Evolutionary conservation across 1,140 invertebrate genomes (phyloP), one percentile per base, ranked within the genome.

Genomic region (Papilio machaon): DNA sequence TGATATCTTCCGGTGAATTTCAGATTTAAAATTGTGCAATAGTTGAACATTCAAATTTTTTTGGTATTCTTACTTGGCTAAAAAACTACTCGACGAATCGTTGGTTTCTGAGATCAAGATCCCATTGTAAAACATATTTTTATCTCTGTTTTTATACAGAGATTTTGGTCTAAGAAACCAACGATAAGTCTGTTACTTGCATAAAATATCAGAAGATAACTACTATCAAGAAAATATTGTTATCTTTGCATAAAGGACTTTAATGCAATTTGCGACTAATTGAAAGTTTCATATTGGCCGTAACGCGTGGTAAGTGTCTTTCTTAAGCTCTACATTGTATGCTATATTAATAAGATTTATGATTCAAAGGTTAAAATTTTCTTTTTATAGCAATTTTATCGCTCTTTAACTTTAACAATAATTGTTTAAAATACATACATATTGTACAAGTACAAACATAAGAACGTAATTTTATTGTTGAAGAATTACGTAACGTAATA

Each of bases 1-100:
- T 35, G 30, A 6, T 70, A 70, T 70, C 23, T 70, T 70, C 64
- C 64, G 64, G 64, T 15, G 15, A 23, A 35, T 70, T 70, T 70
- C 0, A 67, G 9, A 35, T 67, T 67, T 35, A 35, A 35, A 70
- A 70, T 70, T 17, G 11, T 30, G 2, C 1, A 35, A 35, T 35
- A 70, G 35, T 30, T 35, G 5, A 23, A 70, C 5, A 11, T 11
- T 19, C 10, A 15, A 70, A 1, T 70, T 1, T 6, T 9, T 9
- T n/a, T 58, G n/a, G 8, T 58, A 58, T 9, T 9, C 54, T 58
- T 58, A 58, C 54, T 58, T n/a, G 54, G 11, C 4, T 13, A 49
- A 13, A 11, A 49, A 13, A 49, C 11, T 49, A 49, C 11, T 11
- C 4, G 49, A 15, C 49, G 13, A 52, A 52, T 43, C 4, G 7